Percentiles rank a stretch among this genome's conserved stretches.
phyloP scores from a whole-genome alignment of 2,797 vertebrate genomes.

The Amblyraja radiata region DNA sequence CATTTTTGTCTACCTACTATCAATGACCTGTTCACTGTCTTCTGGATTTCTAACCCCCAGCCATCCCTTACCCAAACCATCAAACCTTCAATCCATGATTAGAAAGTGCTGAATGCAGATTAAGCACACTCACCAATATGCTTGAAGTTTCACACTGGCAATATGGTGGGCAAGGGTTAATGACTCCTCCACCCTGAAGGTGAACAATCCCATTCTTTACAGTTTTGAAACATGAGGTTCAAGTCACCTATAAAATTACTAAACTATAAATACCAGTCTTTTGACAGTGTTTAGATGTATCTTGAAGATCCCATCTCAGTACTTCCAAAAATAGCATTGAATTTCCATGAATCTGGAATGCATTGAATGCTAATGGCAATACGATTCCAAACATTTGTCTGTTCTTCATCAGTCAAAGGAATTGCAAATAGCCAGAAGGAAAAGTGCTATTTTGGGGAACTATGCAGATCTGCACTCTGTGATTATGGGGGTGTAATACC shows the following conservation, averaged over 20 bases:
- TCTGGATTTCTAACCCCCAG: not conserved
- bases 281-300: not conserved
- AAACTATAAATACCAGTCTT: not conserved
- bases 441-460: not conserved
- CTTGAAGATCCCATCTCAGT: not conserved
- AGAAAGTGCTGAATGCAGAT: not conserved
- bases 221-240: not conserved
- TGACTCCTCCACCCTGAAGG: not conserved
- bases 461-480: too few relatives aligned
- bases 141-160: not conserved
- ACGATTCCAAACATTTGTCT: not conserved
- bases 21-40: too few relatives aligned
- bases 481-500: too few relatives aligned
- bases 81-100: not conserved
- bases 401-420: not conserved
- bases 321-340: slow-evolving; percentile 5
- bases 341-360: not conserved
- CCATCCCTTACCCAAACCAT: not conserved
- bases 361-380: not conserved
- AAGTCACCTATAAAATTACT: not conserved
- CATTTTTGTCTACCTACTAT: too few relatives aligned
- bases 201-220: not conserved
- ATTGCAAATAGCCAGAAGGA: not conserved
- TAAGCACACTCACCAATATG: not conserved
- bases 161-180: not conserved